A percentile compares a stretch with the other conserved stretches of the same genome.
Evolutionary conservation across 2,888 invertebrate species (phyloP).

Genomic region (Chorisops tibialis): DNA sequence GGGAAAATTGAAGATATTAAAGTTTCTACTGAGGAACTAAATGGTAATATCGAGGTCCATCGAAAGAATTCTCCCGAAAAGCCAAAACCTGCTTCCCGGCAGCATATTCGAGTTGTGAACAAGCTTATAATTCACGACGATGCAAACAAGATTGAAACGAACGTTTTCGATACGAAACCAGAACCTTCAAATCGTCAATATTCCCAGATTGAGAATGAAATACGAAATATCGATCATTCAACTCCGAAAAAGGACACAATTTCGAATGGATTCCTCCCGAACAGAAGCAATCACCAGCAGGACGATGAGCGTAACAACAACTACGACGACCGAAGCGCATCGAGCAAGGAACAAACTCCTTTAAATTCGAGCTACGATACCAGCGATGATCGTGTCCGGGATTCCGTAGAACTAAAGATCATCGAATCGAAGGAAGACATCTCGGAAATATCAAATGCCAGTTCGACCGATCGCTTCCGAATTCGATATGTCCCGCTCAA

Average conservation of each 20-base stretch:
- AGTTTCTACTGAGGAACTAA: neutral
- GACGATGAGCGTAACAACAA: neutral
- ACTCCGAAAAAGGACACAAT: neutral
- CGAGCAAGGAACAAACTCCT: slow-evolving; percentile 18
- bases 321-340: slow-evolving; percentile 8
- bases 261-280: neutral
- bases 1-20: neutral
- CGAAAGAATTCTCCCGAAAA: neutral
- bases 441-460: slow-evolving; percentile 19
- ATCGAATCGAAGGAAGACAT: slow-evolving; percentile 36
- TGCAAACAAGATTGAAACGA: no score
- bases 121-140: no score
- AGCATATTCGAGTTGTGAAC: neutral
- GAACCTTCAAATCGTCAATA: neutral
- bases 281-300: neutral
- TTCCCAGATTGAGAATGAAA: neutral
- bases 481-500: slow-evolving; percentile 34
- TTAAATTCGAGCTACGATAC: slow-evolving; percentile 18
- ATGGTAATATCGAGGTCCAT: no score
- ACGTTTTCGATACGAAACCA: no score
- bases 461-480: slow-evolving; percentile 21
- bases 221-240: no score
- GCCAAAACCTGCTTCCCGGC: neutral
- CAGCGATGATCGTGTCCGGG: neutral
- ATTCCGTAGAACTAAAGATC: slow-evolving; percentile 32